phyloP scores from a whole-genome alignment of 2,797 vertebrate genomes.

The Ispidina picta region DNA sequence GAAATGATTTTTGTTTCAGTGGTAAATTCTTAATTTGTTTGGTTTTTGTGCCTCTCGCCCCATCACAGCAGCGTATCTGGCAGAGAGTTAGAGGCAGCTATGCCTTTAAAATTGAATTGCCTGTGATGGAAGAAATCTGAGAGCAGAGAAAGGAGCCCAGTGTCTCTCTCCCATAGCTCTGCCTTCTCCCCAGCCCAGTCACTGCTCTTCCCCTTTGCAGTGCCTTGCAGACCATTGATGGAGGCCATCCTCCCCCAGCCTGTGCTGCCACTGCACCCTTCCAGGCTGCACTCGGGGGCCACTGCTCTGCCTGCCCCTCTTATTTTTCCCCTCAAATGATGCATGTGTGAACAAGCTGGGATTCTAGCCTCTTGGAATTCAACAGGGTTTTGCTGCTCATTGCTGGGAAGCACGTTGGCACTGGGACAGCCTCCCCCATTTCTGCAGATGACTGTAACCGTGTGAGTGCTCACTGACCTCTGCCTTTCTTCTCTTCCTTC shows the following conservation, averaged over 20 bases:
- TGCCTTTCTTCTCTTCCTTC: neutral
- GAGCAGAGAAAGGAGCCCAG: constrained; percentile 2
- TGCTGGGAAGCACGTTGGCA: neutral
- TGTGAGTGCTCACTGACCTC: constrained; percentile 41
- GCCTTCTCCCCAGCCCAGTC: constrained; percentile 4
- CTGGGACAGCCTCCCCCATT: constrained; percentile 2
- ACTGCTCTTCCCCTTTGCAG: neutral
- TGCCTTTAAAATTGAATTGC: constrained; percentile 30
- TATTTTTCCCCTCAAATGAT: neutral
- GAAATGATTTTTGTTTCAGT: neutral
- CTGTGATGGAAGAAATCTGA: constrained; percentile 43
- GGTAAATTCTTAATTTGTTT: neutral
- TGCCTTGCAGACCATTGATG: neutral
- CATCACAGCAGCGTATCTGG: neutral
- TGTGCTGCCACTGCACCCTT: neutral
- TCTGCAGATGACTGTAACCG: constrained; percentile 47
- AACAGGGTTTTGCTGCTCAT: neutral
- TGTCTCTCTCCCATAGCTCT: neutral
- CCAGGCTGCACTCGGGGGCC: neutral
- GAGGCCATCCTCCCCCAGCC: neutral
- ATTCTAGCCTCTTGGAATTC: neutral
- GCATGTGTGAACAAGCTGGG: neutral
- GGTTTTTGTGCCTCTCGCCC: neutral
- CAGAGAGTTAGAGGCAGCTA: neutral
- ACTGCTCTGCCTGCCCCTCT: neutral